phyloP scores from a whole-genome alignment of 30 jellyfish, hydroid and myxozoan genomes.

The Turritopsis dohrnii region DNA sequence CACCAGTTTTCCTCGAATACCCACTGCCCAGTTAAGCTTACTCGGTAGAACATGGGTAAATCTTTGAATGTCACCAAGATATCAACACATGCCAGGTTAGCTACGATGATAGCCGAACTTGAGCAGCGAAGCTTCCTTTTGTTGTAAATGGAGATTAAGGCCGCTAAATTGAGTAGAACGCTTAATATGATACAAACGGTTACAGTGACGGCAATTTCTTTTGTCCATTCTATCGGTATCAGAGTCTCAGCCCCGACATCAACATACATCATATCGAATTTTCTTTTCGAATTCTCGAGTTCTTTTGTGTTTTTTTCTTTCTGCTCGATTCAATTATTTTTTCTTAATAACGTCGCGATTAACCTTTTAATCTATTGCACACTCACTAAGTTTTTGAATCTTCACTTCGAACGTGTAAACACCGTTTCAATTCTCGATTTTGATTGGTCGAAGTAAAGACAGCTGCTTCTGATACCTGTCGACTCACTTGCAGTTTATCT shows the following conservation, averaged over 20 bases:
- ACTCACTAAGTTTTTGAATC: background rate
- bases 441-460: background rate
- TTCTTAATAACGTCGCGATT: background rate
- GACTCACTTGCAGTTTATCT: slow-evolving; percentile 16
- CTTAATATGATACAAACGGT: slow-evolving; percentile 44
- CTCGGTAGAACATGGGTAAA: slow-evolving; percentile 62
- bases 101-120: slow-evolving; percentile 85
- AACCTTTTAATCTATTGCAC: slow-evolving; percentile 15
- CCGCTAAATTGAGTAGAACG: slow-evolving; percentile 46
- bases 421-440: background rate
- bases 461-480: slow-evolving; percentile 13
- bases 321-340: background rate
- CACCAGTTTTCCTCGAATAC: slow-evolving; percentile 86
- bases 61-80: slow-evolving; percentile 84
- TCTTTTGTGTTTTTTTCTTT: background rate
- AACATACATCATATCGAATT: slow-evolving; percentile 31
- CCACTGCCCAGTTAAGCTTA: slow-evolving; percentile 72
- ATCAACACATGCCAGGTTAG: slow-evolving; percentile 91
- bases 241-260: slow-evolving; percentile 1
- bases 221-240: slow-evolving; percentile 43
- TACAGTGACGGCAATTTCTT: slow-evolving; percentile 59
- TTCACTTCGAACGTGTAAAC: background rate
- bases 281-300: too few relatives aligned
- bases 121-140: slow-evolving; percentile 63
- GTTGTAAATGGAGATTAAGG: slow-evolving; percentile 56